Evolutionary conservation across 2,888 invertebrate genomes (phyloP), one percentile per base, ranked within the genome.

Genomic region (Papilio elwesi): DNA sequence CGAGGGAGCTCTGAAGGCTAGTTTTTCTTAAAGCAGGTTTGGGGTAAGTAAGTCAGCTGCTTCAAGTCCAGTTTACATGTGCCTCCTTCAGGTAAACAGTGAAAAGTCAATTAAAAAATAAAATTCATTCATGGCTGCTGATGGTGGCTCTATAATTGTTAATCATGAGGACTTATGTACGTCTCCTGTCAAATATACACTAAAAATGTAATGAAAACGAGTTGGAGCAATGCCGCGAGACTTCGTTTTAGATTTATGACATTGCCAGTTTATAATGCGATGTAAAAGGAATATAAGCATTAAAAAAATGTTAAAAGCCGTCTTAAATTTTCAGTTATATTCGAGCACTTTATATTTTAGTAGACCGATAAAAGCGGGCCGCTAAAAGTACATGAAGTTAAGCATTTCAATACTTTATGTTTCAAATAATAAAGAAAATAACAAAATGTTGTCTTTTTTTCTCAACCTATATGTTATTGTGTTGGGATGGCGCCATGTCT

Each of bases 301-400:
- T 63, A 70, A 63, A 63, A 49, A 63, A n/a, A 69, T 63, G 52
- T 16, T 68, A 15, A 66, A 66, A 48, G 64, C 64, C 12, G 47
- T 15, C 43, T 63, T 52, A 65, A 36, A 51, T 55, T 26, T 36
- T 57, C 38, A 36, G 59, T 59, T 38, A 43, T n/a, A 8, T 59
- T 59, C 10, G 43, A 59, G 59, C n/a, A 43, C 43, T 59, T 59
- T 59, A 59, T 43, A 59, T 26, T 59, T 59, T 38, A 59, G 43
- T 59, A 43, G n/a, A 43, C 7, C 59, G 38, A 59, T 59, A 59
- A 38, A 59, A 59, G 43, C n/a, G 6, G 1, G 59, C n/a, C 59
- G 59, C 43, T 59, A 38, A 38, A 59, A 59, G 59, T 59, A 26
- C 26, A 43, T 59, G 3, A 43, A 59, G 43, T 59, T 59, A 59